Evolutionary conservation across 2,113 vertebrate species (phyloP).

Genomic region (Geothlypis trichas): DNA sequence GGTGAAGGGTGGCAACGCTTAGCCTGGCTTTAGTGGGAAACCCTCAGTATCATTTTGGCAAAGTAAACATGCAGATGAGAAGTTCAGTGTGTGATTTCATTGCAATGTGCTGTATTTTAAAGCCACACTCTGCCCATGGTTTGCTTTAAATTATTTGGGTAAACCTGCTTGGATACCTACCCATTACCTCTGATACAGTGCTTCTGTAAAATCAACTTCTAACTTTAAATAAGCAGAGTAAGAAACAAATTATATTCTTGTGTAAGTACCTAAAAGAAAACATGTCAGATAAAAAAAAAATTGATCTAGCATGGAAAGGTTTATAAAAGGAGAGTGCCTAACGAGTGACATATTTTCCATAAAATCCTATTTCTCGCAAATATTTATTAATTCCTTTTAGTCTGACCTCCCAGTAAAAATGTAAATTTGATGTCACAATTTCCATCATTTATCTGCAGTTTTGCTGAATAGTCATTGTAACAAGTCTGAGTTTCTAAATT

Average conservation of each 20-base stretch:
- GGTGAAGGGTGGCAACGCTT: accelerated
- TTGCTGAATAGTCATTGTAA: neutral
- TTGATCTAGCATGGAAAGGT: neutral
- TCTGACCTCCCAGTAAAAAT: neutral
- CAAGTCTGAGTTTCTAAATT: neutral
- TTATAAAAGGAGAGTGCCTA: neutral
- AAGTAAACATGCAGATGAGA: neutral
- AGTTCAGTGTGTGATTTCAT: neutral
- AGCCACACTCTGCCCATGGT: neutral
- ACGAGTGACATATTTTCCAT: neutral
- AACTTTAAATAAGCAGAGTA: neutral
- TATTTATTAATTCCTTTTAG: neutral
- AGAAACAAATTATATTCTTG: neutral
- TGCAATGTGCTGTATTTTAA: neutral
- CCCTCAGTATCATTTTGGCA: accelerated
- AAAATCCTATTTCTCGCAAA: neutral
- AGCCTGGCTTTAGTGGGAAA: neutral
- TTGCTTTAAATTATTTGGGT: neutral
- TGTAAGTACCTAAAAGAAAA: neutral
- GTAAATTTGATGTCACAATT: neutral
- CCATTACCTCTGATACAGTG: neutral
- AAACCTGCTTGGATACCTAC: neutral
- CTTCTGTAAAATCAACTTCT: neutral
- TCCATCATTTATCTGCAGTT: neutral
- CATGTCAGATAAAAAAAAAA: neutral